Base-by-base conservation (phyloP, 2,113 vertebrate genomes). In the Struthidea cinerea region DNA sequence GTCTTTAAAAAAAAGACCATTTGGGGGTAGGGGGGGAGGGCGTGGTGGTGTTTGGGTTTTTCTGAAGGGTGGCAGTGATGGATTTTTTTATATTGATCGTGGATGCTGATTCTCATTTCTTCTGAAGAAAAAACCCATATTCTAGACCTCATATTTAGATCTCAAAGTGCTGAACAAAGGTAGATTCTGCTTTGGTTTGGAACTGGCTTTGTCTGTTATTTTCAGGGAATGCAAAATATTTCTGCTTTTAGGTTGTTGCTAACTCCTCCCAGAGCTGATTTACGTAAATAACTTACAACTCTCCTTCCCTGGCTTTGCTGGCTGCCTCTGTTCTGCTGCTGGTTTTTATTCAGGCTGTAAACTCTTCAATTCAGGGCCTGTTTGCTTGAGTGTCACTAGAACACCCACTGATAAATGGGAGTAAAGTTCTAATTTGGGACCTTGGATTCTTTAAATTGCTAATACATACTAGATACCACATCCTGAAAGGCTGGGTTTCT, bases 1-100 rank as follows among this genome's bases (percentile, higher is more conserved):
- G 4, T 47, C 63, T 64, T 69, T 1, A 28, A 23, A 55, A 6
- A 3, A 32, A 7, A 35, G 2, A 8, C 1, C 4, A 33, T 30
- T 56, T 7, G 11, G 16, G 27, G 49, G 46, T 4, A 6, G 13
- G 18, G 24, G 24, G 49, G 20, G 18, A n/a, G n/a, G n/a, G 47
- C 6, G 7, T n/a, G 8, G 6, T 53, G 10, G 7, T 28, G 11
- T 6, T 27, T 50, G 11, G 1, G 0, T 33, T 46, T 94, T 86
- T 67, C 65, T 47, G 17, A 63, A 55, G 20, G 8, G 39, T 16
- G 44, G 19, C 39, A 69, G 14, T 32, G 35, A 41, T 60, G 5
- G 17, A 11, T 49, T 49, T 74, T 65, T 89, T 85, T 4, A 7
- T 64, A 15, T 8, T 55, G 9, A 23, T 56, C 86, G 35, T 68